Base-by-base conservation (phyloP, 2,888 invertebrate genomes). In the Erebia epiphron region DNA sequence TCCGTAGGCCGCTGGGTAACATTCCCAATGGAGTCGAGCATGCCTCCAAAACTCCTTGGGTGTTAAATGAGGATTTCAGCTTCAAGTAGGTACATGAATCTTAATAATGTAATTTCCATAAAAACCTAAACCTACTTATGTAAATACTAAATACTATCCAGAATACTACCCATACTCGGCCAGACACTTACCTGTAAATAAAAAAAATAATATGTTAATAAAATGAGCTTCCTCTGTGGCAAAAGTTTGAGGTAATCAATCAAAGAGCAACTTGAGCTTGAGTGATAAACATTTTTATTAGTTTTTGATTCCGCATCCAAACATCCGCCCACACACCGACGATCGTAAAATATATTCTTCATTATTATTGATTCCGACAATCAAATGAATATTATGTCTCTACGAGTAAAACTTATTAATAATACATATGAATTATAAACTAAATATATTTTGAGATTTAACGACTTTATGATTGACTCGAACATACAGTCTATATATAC, bases 311-410 rank as follows among this genome's bases (percentile, higher is more conserved):
- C 18, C n/a, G 13, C 46, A 46, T 16, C 46, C 61, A 46, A 18
- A 61, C 61, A 61, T 61, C 61, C 46, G 61, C 61, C 61, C 43
- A 18, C 61, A 60, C 41, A 43, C 14, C 41, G 60, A 16, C 11
- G 41, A 46, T 46, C 61, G 21, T 61, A 46, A 60, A 60, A n/a
- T n/a, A 16, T 7, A 60, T 10, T 21, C 13, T 61, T 46, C 5
- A 57, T 57, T 61, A n/a, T 14, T 35, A 61, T 61, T 46, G 61
- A 61, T 60, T 16, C 18, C 14, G 9, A 60, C 10, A 16, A 60
- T 4, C 10, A 16, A 43, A 41, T 26, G 4, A 26, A 57, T 57
- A 54, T 14, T 35, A 18, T 54, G 18, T 54, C 10, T 50, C 50
- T 49, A 46, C 35, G 35, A 46, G 46, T n/a, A 50, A 8, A 14